Percentiles rank a stretch among this genome's conserved stretches.
phyloP scores from a whole-genome alignment of 2,888 invertebrate species.

The Drosophila nr. perissopoda region DNA sequence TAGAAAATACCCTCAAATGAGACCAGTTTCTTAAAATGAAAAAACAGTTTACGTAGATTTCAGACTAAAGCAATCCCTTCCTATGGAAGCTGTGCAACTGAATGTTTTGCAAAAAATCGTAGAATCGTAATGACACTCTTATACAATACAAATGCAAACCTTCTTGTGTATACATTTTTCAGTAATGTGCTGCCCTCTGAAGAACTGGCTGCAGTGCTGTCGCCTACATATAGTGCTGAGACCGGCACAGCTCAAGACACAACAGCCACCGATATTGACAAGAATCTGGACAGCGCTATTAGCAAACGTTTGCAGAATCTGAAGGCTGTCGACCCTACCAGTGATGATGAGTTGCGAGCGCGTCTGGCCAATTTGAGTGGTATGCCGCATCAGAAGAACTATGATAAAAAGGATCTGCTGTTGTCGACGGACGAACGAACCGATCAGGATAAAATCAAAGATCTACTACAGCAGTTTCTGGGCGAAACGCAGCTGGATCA shows the following conservation, averaged over 20 bases:
- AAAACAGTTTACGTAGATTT: background rate
- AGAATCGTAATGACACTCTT: background rate
- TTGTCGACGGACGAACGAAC: conserved; percentile 87
- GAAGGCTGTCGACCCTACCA: conserved; percentile 87
- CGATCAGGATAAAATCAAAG: conserved; percentile 90
- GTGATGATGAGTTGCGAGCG: conserved; percentile 88
- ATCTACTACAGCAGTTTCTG: conserved; percentile 87
- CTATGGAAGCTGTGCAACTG: background rate
- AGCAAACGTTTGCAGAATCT: conserved; percentile 89
- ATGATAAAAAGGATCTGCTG: conserved; percentile 82
- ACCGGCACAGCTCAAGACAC: conserved; percentile 5
- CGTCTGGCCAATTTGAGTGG: conserved; percentile 90
- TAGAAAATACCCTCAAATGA: background rate
- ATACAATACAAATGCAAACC: background rate
- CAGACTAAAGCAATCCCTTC: background rate
- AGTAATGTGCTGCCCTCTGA: conserved; percentile 71
- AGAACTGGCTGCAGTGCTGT: conserved; percentile 75
- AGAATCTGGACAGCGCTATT: conserved; percentile 86
- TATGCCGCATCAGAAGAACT: conserved; percentile 85
- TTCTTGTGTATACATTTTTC: background rate
- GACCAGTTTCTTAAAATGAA: background rate
- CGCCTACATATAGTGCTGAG: conserved; percentile 57
- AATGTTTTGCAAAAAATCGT: background rate
- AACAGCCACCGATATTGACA: conserved; percentile 68
- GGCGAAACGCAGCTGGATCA: conserved; percentile 87